Percentiles rank a stretch among this genome's conserved stretches.
These are phyloP conservation scores for Bruchidius siliquastri DNA, from an alignment of 2,888 invertebrate species.

Conservation along the genomic window DNA sequence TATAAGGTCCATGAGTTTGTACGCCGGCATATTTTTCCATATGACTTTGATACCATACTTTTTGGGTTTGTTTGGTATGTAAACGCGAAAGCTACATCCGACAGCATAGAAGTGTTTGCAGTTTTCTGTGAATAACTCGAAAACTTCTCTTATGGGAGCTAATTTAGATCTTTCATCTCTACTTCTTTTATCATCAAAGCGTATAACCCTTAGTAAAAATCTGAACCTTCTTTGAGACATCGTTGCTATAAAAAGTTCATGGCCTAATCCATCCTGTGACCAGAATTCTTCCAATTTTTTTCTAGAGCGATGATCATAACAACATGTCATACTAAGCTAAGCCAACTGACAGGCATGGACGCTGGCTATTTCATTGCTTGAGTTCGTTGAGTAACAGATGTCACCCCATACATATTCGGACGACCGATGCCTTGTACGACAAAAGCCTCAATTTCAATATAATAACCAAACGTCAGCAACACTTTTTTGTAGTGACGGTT, in stretches of 20 bases:
- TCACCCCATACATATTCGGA: too few species aligned
- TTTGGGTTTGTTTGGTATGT: constrained; percentile 12
- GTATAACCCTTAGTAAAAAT: constrained; percentile 6
- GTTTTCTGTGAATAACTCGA: constrained; percentile 2
- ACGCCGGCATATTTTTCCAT: constrained; percentile 13
- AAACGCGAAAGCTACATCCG: constrained; percentile 10
- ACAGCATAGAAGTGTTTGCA: constrained; percentile 1
- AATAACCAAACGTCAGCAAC: too few species aligned
- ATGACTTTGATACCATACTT: constrained; percentile 11
- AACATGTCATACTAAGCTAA: too few species aligned
- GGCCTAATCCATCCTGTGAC: constrained; percentile 6
- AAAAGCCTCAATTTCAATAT: too few species aligned
- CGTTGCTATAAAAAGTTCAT: constrained; percentile 1
- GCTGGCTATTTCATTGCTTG: too few species aligned
- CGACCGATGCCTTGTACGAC: too few species aligned
- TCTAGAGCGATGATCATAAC: too few species aligned
- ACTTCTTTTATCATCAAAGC: constrained; percentile 9
- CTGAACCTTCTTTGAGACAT: constrained; percentile 9
- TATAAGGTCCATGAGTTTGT: constrained; percentile 10
- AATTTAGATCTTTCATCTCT: constrained; percentile 6
- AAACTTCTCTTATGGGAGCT: constrained; percentile 7
- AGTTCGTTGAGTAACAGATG: too few species aligned
- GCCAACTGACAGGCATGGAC: too few species aligned
- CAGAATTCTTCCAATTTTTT: neutral
- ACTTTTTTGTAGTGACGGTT: too few species aligned